Percentiles rank a stretch among this genome's conserved stretches.
Conservation (phyloP, 2,888 invertebrate species). For the Aporophyla lueneburgensis region DNA sequence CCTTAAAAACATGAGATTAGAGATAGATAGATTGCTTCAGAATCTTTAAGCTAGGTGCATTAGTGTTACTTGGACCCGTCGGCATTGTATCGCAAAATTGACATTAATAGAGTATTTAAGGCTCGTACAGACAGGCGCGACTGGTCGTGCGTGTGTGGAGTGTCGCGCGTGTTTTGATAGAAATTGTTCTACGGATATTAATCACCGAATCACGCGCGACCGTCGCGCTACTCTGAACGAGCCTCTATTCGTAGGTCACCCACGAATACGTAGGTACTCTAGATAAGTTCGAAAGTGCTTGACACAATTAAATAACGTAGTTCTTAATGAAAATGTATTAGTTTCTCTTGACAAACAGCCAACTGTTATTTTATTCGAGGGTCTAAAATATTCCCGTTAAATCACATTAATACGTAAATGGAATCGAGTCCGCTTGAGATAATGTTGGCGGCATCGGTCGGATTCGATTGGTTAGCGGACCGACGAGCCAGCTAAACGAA, state of each 20-base stretch:
- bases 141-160: too few species aligned
- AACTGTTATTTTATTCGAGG: conserved; percentile 24
- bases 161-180: too few species aligned
- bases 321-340: not conserved
- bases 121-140: too few species aligned
- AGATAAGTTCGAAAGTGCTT: not conserved
- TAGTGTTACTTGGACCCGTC: not conserved
- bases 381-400: conserved; percentile 30
- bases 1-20: too few species aligned
- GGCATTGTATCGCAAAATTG: not conserved
- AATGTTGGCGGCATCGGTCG: conserved; percentile 51
- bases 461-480: conserved; percentile 50
- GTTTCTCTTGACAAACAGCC: not conserved
- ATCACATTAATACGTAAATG: conserved; percentile 60
- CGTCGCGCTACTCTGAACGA: too few species aligned
- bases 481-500: conserved; percentile 59
- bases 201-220: too few species aligned
- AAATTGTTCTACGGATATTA: too few species aligned
- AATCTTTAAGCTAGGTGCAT: too few species aligned
- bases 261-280: not conserved
- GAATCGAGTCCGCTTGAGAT: conserved; percentile 48
- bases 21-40: too few species aligned
- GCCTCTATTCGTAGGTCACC: too few species aligned
- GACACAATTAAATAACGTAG: not conserved
- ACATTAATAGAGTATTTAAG: too few species aligned